Conservation (phyloP, 2,888 invertebrate genomes). For the Acrobasis consociella region DNA sequence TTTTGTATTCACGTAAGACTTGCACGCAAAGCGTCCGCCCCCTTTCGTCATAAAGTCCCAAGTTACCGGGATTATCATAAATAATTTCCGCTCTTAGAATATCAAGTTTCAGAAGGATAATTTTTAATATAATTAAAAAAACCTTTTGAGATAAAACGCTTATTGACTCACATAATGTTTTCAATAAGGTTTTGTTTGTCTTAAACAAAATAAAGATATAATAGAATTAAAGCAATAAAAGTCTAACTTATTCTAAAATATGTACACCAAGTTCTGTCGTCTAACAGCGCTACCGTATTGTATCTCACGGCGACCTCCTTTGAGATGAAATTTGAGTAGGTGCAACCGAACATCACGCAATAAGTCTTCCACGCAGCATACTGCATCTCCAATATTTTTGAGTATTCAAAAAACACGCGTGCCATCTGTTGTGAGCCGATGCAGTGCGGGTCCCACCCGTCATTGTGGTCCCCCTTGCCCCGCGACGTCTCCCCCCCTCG, state of each 20-base stretch:
- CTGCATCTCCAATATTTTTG: conserved; percentile 75
- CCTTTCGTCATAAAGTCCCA: conserved; percentile 45
- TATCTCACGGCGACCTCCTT: conserved; percentile 69
- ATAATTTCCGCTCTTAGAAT: conserved; percentile 4
- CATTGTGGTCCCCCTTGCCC: conserved; percentile 60
- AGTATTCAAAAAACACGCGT: conserved; percentile 79
- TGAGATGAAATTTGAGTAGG: conserved; percentile 73
- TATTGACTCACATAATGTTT: no score
- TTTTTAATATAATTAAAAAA: neutral
- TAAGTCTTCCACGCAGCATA: conserved; percentile 63
- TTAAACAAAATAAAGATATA: no score
- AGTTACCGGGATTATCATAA: conserved; percentile 1
- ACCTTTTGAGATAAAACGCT: no score
- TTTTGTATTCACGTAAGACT: conserved; percentile 47
- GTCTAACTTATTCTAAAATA: neutral
- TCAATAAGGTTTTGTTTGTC: no score
- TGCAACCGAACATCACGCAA: conserved; percentile 73
- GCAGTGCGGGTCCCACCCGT: conserved; percentile 75
- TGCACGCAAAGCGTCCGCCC: conserved; percentile 56
- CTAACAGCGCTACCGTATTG: conserved; percentile 50
- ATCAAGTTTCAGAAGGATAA: neutral
- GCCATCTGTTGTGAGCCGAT: conserved; percentile 80
- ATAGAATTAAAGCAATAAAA: no score
- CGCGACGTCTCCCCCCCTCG: conserved; percentile 52
- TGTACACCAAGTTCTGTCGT: neutral